Percentiles rank a stretch among this genome's conserved stretches.
phyloP scores from a whole-genome alignment of 1,140 invertebrate species.

The Lamellibrachia luymesi region DNA sequence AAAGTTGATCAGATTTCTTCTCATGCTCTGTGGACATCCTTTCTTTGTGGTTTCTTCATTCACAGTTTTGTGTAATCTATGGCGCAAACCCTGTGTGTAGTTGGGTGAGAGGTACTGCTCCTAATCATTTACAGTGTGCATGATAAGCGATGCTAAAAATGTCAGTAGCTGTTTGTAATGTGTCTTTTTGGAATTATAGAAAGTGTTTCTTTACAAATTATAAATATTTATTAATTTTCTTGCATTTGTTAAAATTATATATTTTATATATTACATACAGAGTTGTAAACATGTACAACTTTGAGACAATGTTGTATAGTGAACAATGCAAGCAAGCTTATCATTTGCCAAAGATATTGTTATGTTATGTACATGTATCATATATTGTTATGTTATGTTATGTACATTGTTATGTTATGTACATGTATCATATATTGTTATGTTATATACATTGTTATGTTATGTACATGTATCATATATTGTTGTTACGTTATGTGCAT shows the following conservation, averaged over 20 bases:
- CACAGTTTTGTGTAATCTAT: neutral
- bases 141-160: too few species aligned
- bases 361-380: neutral
- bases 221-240: neutral
- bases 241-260: neutral
- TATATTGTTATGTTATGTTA: too few species aligned
- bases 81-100: neutral
- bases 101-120: neutral
- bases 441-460: too few species aligned
- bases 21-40: neutral
- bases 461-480: too few species aligned
- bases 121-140: neutral
- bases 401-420: too few species aligned
- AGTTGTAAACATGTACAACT: neutral
- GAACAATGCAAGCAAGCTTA: neutral
- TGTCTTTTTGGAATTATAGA: neutral
- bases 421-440: too few species aligned
- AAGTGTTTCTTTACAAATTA: neutral
- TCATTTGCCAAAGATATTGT: neutral
- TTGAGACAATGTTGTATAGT: neutral
- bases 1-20: neutral
- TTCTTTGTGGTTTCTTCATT: too few species aligned
- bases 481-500: too few species aligned
- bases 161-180: too few species aligned
- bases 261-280: neutral